Conservation (phyloP, 2,888 invertebrate species). For the Acleris cristana region DNA sequence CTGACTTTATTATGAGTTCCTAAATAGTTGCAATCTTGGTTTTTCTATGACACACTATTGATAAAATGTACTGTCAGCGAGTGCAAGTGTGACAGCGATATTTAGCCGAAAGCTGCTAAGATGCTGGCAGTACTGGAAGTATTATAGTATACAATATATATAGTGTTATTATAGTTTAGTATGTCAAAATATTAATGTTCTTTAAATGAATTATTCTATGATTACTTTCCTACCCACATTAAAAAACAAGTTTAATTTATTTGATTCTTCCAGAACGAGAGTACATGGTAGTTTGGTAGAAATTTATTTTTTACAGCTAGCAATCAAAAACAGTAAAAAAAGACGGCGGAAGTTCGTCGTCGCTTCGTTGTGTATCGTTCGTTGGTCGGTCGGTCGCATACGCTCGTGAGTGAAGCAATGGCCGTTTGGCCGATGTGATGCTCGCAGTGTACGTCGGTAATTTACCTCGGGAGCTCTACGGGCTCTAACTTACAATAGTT, state of each 20-base stretch:
- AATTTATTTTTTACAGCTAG: background rate
- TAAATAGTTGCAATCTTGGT: too few species aligned
- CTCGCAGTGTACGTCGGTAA: slow-evolving; percentile 16
- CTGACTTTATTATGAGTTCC: too few species aligned
- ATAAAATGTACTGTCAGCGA: too few species aligned
- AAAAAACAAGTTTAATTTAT: background rate
- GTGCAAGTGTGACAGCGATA: too few species aligned
- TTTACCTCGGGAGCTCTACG: slow-evolving; percentile 8
- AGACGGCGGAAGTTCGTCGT: slow-evolving; percentile 37
- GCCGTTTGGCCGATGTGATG: slow-evolving; percentile 35
- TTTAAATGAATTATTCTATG: too few species aligned
- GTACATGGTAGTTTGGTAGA: slow-evolving; percentile 1
- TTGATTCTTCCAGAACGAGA: background rate
- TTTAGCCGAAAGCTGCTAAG: too few species aligned
- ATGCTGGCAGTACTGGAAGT: too few species aligned
- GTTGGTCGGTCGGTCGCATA: slow-evolving; percentile 25
- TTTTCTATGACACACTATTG: too few species aligned
- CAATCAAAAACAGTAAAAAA: slow-evolving; percentile 13
- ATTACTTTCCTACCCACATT: too few species aligned
- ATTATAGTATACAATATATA: too few species aligned
- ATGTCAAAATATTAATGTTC: too few species aligned
- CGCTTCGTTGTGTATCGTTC: slow-evolving; percentile 24
- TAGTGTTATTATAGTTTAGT: too few species aligned
- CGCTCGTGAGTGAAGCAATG: slow-evolving; percentile 25
- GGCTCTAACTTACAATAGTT: slow-evolving; percentile 20